Base-by-base conservation (phyloP, 2,888 invertebrate species). In the Mesorhabditis spiculigera region DNA sequence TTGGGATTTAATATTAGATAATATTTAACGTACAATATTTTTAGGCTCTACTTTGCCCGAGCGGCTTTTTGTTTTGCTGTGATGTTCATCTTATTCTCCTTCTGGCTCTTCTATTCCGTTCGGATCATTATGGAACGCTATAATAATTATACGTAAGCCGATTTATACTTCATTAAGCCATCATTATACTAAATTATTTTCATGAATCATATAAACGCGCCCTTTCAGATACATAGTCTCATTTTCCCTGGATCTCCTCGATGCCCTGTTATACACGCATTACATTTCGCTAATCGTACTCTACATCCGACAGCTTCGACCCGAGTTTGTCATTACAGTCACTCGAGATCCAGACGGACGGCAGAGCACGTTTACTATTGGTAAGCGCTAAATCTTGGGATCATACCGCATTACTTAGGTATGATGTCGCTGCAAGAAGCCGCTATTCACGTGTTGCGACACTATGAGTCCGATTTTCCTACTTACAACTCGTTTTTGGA, bases 51-150 rank as follows among this genome's bases (percentile, higher is more conserved):
- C 45, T 71, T 82, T 50, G 72, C 78, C 0, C 71, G 85, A 68
- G 82, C 82, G 5, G 76, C 80, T 0, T 74, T 85, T 65, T 75
- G 78, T 13, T 71, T 82, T 16, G 75, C 84, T 28, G 78, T 95
- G 58, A 91, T 94, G 62, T 91, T 98, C 13, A 92, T 95, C 87
- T 92, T 93, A 75, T 94, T 96, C 88, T 92, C 95, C 4, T 97
- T 94, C 88, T 98, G 98, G 97, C 89, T 98, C 28, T 98, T 98
- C 88, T 98, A 96, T 87, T 91, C 93, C 82, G 95, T 96, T 67
- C 93, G 96, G 87, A 88, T 90, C 64, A 82, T 88, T 71, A 87
- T 89, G 69, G 86, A 87, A 69, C 83, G 84, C 66, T 73, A 78
- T 61, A 68, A 73, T 6, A 74, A 77, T 61, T 80, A 77, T 71